Conservation (phyloP, 2,888 invertebrate genomes). For the Clitarchus hookeri region DNA sequence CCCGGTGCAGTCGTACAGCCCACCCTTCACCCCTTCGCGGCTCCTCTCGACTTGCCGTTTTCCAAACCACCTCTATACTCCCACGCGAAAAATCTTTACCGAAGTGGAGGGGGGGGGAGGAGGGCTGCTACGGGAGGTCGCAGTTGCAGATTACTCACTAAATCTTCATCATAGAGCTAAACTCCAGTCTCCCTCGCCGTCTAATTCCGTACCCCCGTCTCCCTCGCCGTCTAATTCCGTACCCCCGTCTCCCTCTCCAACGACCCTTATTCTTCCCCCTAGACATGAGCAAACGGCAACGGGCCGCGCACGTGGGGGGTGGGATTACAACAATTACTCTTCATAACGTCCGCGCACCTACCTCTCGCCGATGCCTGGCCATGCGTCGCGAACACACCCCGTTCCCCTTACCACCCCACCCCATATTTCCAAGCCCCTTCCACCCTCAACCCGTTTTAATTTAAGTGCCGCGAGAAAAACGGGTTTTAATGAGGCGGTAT, state of each 20-base stretch:
- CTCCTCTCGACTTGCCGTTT: neutral
- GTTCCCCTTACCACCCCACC: neutral
- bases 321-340: slow-evolving; percentile 14
- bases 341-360: neutral
- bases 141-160: neutral
- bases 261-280: neutral
- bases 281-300: neutral
- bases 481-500: slow-evolving; percentile 8
- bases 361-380: neutral
- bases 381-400: neutral
- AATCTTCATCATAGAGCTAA: slow-evolving; percentile 2
- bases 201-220: neutral
- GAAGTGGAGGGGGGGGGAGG: neutral
- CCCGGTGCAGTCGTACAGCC: too few relatives aligned
- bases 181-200: neutral
- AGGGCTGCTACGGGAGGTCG: neutral
- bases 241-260: neutral
- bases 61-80: neutral
- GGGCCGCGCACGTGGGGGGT: neutral
- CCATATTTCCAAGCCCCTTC: neutral
- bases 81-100: neutral
- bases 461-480: neutral
- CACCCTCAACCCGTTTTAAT: neutral
- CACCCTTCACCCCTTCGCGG: too few relatives aligned
- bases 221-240: too few relatives aligned